A percentile compares a stretch with the other conserved stretches of the same genome.
These are phyloP conservation scores for Odiellus spinosus DNA, from an alignment of 2,888 invertebrate species.

Conservation along the genomic window DNA sequence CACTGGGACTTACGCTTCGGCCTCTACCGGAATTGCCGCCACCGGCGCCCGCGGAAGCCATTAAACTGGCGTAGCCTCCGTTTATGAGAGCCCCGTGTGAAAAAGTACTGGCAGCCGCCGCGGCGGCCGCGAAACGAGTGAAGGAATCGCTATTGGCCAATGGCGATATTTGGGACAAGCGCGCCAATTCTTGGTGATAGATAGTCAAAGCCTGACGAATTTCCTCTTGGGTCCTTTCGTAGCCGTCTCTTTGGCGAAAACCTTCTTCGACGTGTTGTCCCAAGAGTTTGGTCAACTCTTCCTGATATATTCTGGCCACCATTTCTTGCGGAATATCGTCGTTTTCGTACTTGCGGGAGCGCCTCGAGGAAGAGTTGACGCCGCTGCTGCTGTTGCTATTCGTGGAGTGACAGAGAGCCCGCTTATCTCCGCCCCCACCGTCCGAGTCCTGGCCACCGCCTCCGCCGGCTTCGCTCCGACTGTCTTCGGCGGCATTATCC, in stretches of 20 bases:
- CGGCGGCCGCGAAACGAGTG: conserved; percentile 8
- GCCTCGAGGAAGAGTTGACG: conserved; percentile 28
- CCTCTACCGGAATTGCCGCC: neutral
- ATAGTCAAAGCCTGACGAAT: conserved; percentile 76
- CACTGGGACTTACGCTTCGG: conserved; percentile 3
- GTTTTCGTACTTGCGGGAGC: conserved; percentile 72
- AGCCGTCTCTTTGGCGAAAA: conserved; percentile 20
- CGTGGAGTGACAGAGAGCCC: conserved; percentile 5
- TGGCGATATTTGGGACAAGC: conserved; percentile 43
- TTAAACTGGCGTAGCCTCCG: conserved; percentile 2
- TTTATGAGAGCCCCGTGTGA: neutral
- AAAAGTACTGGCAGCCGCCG: neutral
- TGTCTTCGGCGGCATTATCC: conserved; percentile 18
- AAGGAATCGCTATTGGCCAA: conserved; percentile 5
- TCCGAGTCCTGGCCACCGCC: conserved; percentile 3
- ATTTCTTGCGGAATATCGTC: conserved; percentile 94
- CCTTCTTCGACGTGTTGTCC: conserved; percentile 30
- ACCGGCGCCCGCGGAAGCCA: neutral
- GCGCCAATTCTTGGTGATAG: conserved; percentile 81
- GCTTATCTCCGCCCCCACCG: conserved; percentile 7
- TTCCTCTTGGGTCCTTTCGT: conserved; percentile 52
- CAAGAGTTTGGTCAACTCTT: conserved; percentile 84
- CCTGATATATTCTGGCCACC: conserved; percentile 84
- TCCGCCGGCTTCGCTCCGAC: conserved; percentile 7
- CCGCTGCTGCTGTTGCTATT: conserved; percentile 6